Base-by-base conservation (phyloP, 2,888 invertebrate genomes). In the Alloplasta piceator region DNA sequence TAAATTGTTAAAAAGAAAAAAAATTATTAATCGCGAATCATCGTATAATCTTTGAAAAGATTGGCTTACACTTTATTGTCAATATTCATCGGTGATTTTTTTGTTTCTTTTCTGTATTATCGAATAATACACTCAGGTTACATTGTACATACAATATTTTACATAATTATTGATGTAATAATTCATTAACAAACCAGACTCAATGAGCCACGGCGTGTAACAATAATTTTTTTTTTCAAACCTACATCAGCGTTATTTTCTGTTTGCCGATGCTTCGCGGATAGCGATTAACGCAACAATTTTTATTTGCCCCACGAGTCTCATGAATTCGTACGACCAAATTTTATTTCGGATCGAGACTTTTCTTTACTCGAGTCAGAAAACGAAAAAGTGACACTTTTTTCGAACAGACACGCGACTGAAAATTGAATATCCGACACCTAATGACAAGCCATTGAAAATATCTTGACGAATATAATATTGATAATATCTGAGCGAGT, bases 121-220 rank as follows among this genome's bases (percentile, higher is more conserved):
- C 90, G 89, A 89, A 90, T 89, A 89, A 90, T 90, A 92, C 90
- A 91, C 86, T 89, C 89, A 92, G 89, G 88, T 90, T 91, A 91
- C 89, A 90, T 87, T 91, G 85, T 91, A 92, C 90, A 91, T 91
- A 91, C 91, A 75, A 92, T 91, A 91, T 91, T 91, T 92, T 91
- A 91, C 91, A 92, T 90, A 89, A 89, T 89, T 86, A 84, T 87
- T 86, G 85, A 87, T 88, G 85, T 87, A 88, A 88, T 90, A 90
- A 89, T 90, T 26, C 85, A 90, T 89, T 90, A 92, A 91, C 90
- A 90, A 92, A 91, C 89, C 91, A 91, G 88, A 88, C 85, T 86
- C 72, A 70, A 56, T 71, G 68, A 38, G 84, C 85, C 86, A 84
- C 87, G 87, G 89, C 82, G 85, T 87, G 87, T 91, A 91, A 91